Evolutionary conservation across 2,797 vertebrate species (phyloP).

Genomic region (Rhabdophis nuchalis): DNA sequence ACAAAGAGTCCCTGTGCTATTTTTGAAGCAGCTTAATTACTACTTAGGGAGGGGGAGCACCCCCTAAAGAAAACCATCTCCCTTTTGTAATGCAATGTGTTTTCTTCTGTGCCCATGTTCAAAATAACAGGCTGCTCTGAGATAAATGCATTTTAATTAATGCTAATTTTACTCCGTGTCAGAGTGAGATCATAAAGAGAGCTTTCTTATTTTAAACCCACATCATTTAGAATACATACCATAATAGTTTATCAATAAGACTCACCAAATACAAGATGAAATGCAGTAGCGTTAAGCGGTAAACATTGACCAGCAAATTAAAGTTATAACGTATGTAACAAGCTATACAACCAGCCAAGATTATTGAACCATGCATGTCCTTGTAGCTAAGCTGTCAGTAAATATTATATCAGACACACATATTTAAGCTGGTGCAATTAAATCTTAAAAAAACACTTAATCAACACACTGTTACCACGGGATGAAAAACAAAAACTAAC

Average conservation of each 20-base stretch:
- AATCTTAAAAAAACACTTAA: conserved; percentile 50
- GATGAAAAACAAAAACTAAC: conserved; percentile 41
- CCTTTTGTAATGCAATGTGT: conserved; percentile 30
- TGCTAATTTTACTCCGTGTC: conserved; percentile 40
- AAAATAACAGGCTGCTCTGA: conserved; percentile 39
- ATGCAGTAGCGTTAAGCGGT: conserved; percentile 25
- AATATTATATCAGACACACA: conserved; percentile 54
- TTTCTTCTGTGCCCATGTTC: conserved; percentile 35
- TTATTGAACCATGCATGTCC: conserved; percentile 37
- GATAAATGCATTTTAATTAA: conserved; percentile 49
- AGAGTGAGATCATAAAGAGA: conserved; percentile 28
- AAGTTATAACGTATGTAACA: conserved; percentile 55
- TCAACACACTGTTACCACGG: conserved; percentile 56
- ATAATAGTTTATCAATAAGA: conserved; percentile 49
- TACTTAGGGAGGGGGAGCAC: not conserved
- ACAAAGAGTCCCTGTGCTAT: conserved; percentile 13
- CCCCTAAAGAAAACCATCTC: not conserved
- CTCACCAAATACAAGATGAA: conserved; percentile 37
- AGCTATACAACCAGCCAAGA: conserved; percentile 27
- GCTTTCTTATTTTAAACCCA: conserved; percentile 26
- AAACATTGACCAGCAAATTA: conserved; percentile 61
- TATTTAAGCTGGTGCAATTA: conserved; percentile 54
- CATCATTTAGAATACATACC: conserved; percentile 33
- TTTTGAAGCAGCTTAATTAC: conserved; percentile 37
- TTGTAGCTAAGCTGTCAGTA: conserved; percentile 50